phyloP scores from a whole-genome alignment of 2,888 invertebrate species.

The Eubasilissa splendida region DNA sequence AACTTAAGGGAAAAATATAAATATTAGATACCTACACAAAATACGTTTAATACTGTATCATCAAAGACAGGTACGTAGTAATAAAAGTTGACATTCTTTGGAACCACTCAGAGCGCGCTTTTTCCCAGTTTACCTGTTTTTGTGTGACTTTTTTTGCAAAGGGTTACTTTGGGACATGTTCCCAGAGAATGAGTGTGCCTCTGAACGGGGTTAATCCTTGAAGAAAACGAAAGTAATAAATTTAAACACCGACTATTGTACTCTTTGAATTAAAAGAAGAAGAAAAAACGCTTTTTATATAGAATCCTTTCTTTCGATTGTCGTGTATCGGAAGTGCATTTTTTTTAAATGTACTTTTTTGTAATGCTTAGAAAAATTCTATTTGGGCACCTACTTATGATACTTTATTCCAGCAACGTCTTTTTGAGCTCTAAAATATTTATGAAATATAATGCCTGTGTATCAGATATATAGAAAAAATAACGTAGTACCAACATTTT shows the following conservation, averaged over 20 bases:
- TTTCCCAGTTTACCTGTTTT: constrained; percentile 14
- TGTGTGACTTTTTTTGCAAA: constrained; percentile 22
- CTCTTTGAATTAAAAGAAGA: background rate
- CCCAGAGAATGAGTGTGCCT: background rate
- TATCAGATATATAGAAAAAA: no score
- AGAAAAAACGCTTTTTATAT: background rate
- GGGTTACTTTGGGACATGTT: constrained; percentile 12
- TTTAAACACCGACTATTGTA: background rate
- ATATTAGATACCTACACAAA: no score
- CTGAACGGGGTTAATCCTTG: background rate
- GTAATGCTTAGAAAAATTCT: no score
- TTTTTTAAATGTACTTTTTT: background rate
- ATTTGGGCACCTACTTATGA: no score
- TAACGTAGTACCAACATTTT: no score
- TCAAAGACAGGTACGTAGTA: no score
- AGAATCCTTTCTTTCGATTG: background rate
- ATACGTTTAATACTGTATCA: no score
- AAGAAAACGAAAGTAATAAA: constrained; percentile 34
- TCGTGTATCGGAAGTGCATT: background rate
- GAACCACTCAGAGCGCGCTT: background rate
- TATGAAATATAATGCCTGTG: no score
- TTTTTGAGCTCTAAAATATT: no score
- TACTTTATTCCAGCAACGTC: no score
- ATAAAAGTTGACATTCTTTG: background rate
- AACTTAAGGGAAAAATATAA: no score